These are phyloP conservation scores for Zaprionus lineosus DNA, from an alignment of 2,888 invertebrate species.

Conservation along the genomic window DNA sequence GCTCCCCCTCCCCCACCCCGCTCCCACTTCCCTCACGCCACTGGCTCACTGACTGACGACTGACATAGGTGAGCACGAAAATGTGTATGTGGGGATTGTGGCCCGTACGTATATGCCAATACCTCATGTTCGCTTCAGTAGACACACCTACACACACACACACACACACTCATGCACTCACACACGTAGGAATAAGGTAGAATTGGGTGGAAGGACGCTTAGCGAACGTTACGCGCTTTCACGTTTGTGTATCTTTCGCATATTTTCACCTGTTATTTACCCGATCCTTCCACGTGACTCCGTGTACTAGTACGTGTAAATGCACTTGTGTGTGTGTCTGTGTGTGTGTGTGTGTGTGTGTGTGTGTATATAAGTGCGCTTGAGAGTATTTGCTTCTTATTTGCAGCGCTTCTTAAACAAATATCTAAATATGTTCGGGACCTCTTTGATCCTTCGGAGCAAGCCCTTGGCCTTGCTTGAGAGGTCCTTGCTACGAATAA, in stretches of 20 bases:
- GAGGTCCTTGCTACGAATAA: conserved; percentile 28
- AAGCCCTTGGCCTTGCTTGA: not conserved
- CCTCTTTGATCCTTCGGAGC: too few species aligned
- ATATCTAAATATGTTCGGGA: conserved; percentile 58
- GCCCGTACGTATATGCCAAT: conserved; percentile 58
- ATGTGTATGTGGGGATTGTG: conserved; percentile 23
- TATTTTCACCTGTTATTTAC: conserved; percentile 71
- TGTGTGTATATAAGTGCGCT: not conserved
- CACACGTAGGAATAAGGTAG: too few species aligned
- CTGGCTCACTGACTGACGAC: too few species aligned
- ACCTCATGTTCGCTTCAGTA: conserved; percentile 63
- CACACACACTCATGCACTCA: not conserved
- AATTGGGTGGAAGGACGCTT: too few species aligned
- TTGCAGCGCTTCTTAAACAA: conserved; percentile 57
- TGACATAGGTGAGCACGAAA: too few species aligned
- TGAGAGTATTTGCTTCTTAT: conserved; percentile 62
- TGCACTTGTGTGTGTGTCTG: not conserved
- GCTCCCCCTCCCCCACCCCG: too few species aligned
- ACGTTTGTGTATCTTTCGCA: conserved; percentile 56
- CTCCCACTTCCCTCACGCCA: too few species aligned
- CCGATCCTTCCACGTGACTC: too few species aligned
- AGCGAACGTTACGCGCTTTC: conserved; percentile 18
- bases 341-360: not conserved
- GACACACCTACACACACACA: conserved; percentile 22
- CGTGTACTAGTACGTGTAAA: too few species aligned